Evolutionary conservation across 2,113 vertebrate genomes (phyloP).

Genomic region (Microcebus tavaratra): DNA sequence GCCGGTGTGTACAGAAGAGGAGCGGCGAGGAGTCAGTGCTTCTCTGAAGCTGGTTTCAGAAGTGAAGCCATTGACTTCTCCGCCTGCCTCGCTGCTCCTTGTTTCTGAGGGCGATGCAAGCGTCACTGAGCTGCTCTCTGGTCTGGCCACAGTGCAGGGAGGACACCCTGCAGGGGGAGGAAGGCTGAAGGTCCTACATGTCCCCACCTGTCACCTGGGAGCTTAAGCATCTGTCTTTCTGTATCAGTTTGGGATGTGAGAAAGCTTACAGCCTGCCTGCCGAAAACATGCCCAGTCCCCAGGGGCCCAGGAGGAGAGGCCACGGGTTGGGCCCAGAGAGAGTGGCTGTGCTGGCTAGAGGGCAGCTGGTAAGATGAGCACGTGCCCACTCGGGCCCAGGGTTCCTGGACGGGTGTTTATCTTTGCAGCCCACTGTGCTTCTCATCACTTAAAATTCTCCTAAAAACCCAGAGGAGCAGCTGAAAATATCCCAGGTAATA

Average conservation of each 20-base stretch:
- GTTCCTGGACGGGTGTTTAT: conserved; percentile 46
- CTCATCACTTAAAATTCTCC: conserved; percentile 71
- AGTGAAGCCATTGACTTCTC: not conserved
- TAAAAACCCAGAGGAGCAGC: conserved; percentile 73
- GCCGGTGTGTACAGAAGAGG: not conserved
- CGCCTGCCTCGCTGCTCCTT: not conserved
- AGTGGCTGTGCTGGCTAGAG: not conserved
- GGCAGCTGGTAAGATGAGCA: not conserved
- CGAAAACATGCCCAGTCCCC: not conserved
- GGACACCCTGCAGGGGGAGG: not conserved
- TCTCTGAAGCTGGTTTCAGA: not conserved
- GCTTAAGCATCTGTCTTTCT: not conserved
- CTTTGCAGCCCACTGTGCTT: conserved; percentile 43
- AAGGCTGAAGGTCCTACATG: not conserved
- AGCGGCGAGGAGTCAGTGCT: not conserved
- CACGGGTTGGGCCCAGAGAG: not conserved
- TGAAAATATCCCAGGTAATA: conserved; percentile 77
- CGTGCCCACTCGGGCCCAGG: not conserved
- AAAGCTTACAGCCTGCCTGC: not conserved
- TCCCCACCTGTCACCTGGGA: not conserved
- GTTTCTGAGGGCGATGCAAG: not conserved
- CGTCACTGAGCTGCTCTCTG: not conserved
- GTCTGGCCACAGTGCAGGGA: not conserved
- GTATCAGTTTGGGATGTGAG: not conserved
- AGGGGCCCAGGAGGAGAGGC: not conserved